Evolutionary conservation across 35 echinoderm and acorn worm genomes (phyloP).

Genomic region (Eucidaris tribuloides): DNA sequence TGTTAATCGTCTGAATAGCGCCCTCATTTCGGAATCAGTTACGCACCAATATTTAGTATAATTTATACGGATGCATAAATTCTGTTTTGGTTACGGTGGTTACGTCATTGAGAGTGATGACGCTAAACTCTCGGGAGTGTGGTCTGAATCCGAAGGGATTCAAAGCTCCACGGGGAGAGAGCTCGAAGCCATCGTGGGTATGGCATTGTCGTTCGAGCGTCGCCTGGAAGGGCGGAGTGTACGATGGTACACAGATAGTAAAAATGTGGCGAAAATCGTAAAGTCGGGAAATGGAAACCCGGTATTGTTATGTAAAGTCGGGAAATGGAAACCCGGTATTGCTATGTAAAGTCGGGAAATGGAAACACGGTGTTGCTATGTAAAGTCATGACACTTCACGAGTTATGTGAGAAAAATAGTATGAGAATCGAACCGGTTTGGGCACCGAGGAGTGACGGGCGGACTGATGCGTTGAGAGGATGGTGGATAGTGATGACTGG

Average conservation of each 20-base stretch:
- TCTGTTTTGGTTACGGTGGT: too few species aligned
- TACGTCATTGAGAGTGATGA: too few species aligned
- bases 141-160: neutral
- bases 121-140: too few species aligned
- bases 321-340: too few species aligned
- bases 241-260: constrained; percentile 8
- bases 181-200: neutral
- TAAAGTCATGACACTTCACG: too few species aligned
- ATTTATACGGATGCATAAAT: too few species aligned
- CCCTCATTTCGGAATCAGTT: too few species aligned
- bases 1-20: too few species aligned
- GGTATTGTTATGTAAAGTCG: neutral
- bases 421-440: neutral
- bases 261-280: constrained; percentile 2
- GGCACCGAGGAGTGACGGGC: neutral
- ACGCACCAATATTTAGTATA: too few species aligned
- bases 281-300: too few species aligned
- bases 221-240: neutral
- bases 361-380: too few species aligned
- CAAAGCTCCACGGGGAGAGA: constrained; percentile 43
- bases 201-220: neutral
- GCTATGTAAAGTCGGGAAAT: neutral
- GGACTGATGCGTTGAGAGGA: constrained; percentile 18
- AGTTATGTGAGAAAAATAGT: neutral
- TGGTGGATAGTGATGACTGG: constrained; percentile 14